Evolutionary conservation across 2,888 invertebrate species (phyloP), one percentile per base, ranked within the genome.

Genomic region (Thymelicus lineola): DNA sequence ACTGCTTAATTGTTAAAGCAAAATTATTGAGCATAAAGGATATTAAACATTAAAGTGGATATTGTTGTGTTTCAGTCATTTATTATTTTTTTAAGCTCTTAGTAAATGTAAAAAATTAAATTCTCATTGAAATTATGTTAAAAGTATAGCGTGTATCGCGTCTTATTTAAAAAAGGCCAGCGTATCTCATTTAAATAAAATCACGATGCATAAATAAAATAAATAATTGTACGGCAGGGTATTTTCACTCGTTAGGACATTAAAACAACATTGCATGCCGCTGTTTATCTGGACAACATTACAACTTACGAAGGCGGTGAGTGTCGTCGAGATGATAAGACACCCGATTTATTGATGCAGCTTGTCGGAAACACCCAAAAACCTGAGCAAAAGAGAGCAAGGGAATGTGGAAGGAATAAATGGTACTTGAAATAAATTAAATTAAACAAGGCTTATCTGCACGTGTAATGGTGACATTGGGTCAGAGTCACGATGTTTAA

Each of bases 171-270:
- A 66, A 60, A 61, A 53, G 60, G 50, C n/a, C 28, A 7, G 15
- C 20, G 60, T 61, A 45, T 60, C 53, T 50, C 42, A 42, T 67
- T 60, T 60, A 60, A 60, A 67, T 53, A 60, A 67, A 53, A 55
- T 61, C n/a, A 5, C 35, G 14, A 28, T 28, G 15, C 28, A 12
- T 17, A 38, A 50, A 50, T 36, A 61, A 67, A 61, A 67, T 53
- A 7, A 28, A 14, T 5, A 15, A 14, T 53, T 28, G 50, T 45
- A 20, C 42, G 4, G 45, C 45, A 14, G n/a, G 6, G 64, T 64
- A 55, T 57, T 61, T 55, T 61, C 55, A 46, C 46, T 42, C 46
- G 45, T 15, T 67, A 35, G 35, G 62, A 53, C 57, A 57, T 62
- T 68, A 62, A 68, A 62, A 57, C 60, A 59, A 38, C 55, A 55